A percentile compares a stretch with the other conserved stretches of the same genome.
Conservation (phyloP, 2,888 invertebrate genomes). For the Entomobrya multifasciata region DNA sequence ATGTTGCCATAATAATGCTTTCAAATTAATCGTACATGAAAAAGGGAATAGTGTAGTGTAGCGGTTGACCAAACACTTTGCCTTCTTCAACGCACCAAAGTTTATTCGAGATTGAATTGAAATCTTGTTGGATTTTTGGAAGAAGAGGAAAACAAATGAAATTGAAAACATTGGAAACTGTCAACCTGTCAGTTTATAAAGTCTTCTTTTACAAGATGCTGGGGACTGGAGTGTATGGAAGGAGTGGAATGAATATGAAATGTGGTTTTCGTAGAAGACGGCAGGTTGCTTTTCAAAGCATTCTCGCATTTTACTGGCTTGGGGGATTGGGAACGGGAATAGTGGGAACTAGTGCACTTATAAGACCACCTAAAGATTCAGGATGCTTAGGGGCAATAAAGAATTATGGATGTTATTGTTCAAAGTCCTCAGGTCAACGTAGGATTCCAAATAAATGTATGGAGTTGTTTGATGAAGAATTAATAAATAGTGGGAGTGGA, state of each 20-base stretch:
- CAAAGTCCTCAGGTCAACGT: background rate
- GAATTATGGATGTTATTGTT: conserved; percentile 51
- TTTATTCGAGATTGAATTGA: background rate
- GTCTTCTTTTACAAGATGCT: background rate
- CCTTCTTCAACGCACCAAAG: no score
- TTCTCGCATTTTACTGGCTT: no score
- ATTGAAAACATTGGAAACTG: conserved; percentile 8
- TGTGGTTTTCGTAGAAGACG: no score
- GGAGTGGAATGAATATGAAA: no score
- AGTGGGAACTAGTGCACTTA: background rate
- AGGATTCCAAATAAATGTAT: conserved; percentile 4
- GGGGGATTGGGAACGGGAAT: no score
- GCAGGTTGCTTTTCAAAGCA: no score
- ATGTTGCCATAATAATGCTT: conserved; percentile 36
- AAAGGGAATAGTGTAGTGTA: background rate
- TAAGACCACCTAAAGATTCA: background rate
- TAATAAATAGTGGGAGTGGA: background rate
- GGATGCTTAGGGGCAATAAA: conserved; percentile 24
- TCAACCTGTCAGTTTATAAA: conserved; percentile 28
- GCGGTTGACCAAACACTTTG: background rate
- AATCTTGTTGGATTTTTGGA: background rate
- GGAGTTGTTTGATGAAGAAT: conserved; percentile 26
- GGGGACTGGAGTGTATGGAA: background rate
- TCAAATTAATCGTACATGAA: conserved; percentile 16
- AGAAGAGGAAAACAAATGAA: no score